These are phyloP conservation scores for Menura novaehollandiae DNA, from an alignment of 2,113 vertebrate genomes.

Conservation along the genomic window DNA sequence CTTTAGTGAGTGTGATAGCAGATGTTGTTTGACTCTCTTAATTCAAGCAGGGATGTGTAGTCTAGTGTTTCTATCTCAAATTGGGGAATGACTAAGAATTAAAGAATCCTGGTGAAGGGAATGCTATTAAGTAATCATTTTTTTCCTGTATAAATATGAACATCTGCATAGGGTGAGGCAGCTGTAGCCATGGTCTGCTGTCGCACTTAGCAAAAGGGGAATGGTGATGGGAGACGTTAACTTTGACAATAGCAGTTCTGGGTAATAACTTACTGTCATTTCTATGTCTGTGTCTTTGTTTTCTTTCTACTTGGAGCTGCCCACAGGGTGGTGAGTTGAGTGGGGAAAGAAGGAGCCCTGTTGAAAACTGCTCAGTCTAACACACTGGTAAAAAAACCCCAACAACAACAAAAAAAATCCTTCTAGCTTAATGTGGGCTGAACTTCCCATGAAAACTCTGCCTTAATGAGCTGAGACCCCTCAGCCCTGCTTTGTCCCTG, in stretches of 20 bases:
- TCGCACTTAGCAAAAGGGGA: not conserved
- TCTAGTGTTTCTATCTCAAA: not conserved
- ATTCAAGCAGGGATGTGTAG: not conserved
- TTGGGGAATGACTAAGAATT: not conserved
- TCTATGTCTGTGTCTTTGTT: not conserved
- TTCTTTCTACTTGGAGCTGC: not conserved
- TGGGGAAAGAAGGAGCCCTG: not conserved
- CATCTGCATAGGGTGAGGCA: slow-evolving; percentile 4
- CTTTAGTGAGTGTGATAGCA: not conserved
- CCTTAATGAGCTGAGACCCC: not conserved
- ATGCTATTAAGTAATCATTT: not conserved
- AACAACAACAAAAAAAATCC: fast-evolving
- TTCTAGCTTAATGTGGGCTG: not conserved
- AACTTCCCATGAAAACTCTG: slow-evolving; percentile 6
- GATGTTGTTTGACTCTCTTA: slow-evolving; percentile 16
- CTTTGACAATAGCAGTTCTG: not conserved
- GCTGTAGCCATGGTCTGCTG: not conserved
- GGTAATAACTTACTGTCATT: not conserved
- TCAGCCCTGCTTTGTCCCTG: slow-evolving; percentile 10
- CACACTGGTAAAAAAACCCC: not conserved
- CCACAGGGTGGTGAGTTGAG: not conserved
- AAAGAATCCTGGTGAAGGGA: not conserved
- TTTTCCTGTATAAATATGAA: not conserved
- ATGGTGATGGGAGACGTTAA: not conserved
- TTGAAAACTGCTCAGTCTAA: not conserved